Evolutionary conservation across 2,113 vertebrate species (phyloP).

Genomic region (Chloroceryle aenea): DNA sequence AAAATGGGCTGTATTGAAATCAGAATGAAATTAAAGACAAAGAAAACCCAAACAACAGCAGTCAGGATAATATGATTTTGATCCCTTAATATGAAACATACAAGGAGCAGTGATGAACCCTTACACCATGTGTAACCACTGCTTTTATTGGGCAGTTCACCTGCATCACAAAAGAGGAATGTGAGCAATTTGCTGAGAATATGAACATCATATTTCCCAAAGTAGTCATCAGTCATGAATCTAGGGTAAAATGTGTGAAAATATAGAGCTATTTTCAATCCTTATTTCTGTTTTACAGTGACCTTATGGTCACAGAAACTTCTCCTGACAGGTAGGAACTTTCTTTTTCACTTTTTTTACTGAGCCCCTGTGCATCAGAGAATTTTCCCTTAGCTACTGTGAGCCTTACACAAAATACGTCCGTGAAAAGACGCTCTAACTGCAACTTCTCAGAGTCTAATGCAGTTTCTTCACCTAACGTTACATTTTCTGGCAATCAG

Average conservation of each 20-base stretch:
- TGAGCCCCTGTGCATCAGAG: not conserved
- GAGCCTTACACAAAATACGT: not conserved
- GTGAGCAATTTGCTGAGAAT: not conserved
- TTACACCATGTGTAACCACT: not conserved
- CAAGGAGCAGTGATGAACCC: not conserved
- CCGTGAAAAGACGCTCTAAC: not conserved
- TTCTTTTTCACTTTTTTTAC: not conserved
- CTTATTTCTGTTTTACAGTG: not conserved
- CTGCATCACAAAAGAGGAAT: not conserved
- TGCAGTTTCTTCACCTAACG: constrained; percentile 1
- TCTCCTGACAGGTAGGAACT: not conserved
- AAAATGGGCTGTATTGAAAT: not conserved
- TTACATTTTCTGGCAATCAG: not conserved
- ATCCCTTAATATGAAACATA: not conserved
- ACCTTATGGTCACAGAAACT: not conserved
- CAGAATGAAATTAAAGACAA: not conserved
- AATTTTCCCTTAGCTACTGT: not conserved
- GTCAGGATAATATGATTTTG: not conserved
- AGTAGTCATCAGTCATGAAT: not conserved
- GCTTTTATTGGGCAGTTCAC: not conserved
- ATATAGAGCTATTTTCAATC: not conserved
- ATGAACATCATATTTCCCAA: not conserved
- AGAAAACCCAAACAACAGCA: not conserved
- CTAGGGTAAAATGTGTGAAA: not conserved
- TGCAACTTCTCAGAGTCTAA: not conserved